Percentiles rank a stretch among this genome's conserved stretches.
These are phyloP conservation scores for Synanthedon andrenaeformis DNA, from an alignment of 2,888 invertebrate species.

Conservation along the genomic window DNA sequence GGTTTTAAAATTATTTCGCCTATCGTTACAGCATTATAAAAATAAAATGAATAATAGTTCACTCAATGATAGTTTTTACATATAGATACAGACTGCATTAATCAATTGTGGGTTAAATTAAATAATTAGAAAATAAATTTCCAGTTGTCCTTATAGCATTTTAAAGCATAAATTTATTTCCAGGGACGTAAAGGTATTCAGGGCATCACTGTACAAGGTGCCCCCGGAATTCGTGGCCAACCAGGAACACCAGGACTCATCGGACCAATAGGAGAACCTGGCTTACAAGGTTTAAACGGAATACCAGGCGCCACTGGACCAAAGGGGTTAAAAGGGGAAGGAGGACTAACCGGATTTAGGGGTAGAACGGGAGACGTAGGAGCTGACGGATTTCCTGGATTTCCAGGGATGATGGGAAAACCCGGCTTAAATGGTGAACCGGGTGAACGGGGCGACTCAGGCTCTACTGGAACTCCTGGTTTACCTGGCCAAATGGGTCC, in stretches of 20 bases:
- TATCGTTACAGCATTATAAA: too few relatives aligned
- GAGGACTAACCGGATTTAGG: slow-evolving; percentile 44
- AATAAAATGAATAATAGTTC: too few relatives aligned
- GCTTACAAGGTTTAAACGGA: slow-evolving; percentile 53
- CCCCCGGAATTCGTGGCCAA: slow-evolving; percentile 77
- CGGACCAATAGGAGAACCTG: slow-evolving; percentile 70
- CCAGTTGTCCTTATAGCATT: too few relatives aligned
- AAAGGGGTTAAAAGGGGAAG: slow-evolving; percentile 70
- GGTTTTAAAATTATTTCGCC: too few relatives aligned
- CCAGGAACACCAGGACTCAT: slow-evolving; percentile 78
- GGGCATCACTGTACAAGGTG: slow-evolving; percentile 66
- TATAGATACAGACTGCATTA: too few relatives aligned
- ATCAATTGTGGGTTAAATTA: too few relatives aligned
- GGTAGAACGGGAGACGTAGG: slow-evolving; percentile 49
- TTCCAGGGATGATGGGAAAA: slow-evolving; percentile 40
- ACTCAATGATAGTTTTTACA: too few relatives aligned
- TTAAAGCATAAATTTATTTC: neutral
- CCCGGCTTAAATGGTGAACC: slow-evolving; percentile 36
- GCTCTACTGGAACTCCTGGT: slow-evolving; percentile 56
- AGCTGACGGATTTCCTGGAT: slow-evolving; percentile 47
- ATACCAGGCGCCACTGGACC: slow-evolving; percentile 47
- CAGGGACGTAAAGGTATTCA: slow-evolving; percentile 56
- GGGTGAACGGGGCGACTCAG: slow-evolving; percentile 57
- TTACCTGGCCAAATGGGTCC: slow-evolving; percentile 82
- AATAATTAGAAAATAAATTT: too few relatives aligned